Percentiles rank a stretch among this genome's conserved stretches.
Evolutionary conservation across 1,140 invertebrate genomes (phyloP).

Genomic region (Brachionus manjavacas): DNA sequence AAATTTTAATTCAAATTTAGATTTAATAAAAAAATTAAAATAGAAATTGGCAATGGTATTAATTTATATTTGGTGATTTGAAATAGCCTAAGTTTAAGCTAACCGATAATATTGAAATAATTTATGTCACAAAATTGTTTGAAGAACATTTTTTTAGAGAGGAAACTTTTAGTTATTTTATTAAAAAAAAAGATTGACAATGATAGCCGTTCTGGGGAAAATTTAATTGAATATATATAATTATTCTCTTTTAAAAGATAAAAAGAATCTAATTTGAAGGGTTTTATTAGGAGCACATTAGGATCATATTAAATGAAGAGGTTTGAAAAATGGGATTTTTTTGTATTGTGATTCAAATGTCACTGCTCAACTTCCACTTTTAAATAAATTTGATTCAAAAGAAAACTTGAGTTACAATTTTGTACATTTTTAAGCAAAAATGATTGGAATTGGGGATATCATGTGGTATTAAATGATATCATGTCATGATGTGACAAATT

Average conservation of each 20-base stretch:
- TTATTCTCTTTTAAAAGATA: not conserved
- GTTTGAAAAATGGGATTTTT: not conserved
- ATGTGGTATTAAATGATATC: no score
- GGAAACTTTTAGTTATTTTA: not conserved
- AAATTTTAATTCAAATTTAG: no score
- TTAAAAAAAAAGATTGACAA: not conserved
- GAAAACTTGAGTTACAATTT: not conserved
- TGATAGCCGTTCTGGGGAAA: not conserved
- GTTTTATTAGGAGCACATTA: no score
- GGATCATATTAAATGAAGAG: not conserved
- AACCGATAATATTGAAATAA: not conserved
- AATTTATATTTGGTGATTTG: not conserved
- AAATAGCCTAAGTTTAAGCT: not conserved
- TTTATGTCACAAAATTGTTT: not conserved
- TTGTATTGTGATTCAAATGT: not conserved
- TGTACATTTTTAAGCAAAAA: not conserved
- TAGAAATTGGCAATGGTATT: no score
- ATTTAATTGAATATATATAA: not conserved
- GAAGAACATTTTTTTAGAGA: not conserved
- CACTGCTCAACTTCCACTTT: not conserved
- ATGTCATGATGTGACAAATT: no score
- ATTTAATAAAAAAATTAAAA: no score
- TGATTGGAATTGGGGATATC: not conserved
- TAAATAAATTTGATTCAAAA: not conserved
- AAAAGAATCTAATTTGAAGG: not conserved